These are phyloP conservation scores for Emydoidea blandingii DNA, from an alignment of 2,797 vertebrate species.

Conservation along the genomic window DNA sequence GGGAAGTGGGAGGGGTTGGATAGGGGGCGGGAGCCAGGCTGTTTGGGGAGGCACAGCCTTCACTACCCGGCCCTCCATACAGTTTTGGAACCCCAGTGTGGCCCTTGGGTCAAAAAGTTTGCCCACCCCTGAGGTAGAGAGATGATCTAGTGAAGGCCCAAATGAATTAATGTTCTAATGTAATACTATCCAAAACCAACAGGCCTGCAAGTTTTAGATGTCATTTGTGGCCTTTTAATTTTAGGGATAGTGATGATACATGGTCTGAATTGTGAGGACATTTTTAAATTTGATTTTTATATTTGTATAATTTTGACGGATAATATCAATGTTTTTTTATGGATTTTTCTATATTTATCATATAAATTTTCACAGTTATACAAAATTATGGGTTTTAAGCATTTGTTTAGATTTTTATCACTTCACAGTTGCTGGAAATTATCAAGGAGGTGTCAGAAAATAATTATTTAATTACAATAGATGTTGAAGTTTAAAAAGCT, in stretches of 20 bases:
- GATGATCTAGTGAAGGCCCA: neutral
- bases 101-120: too few species aligned
- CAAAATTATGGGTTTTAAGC: neutral
- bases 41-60: too few species aligned
- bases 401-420: neutral
- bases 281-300: neutral
- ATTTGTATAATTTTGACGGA: neutral
- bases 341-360: neutral
- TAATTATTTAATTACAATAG: neutral
- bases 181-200: neutral
- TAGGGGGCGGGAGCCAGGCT: too few species aligned
- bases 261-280: neutral
- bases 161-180: neutral
- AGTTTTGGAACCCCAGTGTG: too few species aligned
- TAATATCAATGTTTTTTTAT: neutral
- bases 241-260: neutral
- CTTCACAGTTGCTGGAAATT: neutral
- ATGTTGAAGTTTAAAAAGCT: neutral
- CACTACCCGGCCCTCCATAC: too few species aligned
- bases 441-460: neutral
- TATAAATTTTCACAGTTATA: neutral
- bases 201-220: neutral
- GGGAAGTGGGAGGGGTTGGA: too few species aligned
- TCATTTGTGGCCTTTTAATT: neutral
- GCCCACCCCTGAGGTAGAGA: neutral